Evolutionary conservation across 2,888 invertebrate genomes (phyloP).

Genomic region (Seira sanloemensis): DNA sequence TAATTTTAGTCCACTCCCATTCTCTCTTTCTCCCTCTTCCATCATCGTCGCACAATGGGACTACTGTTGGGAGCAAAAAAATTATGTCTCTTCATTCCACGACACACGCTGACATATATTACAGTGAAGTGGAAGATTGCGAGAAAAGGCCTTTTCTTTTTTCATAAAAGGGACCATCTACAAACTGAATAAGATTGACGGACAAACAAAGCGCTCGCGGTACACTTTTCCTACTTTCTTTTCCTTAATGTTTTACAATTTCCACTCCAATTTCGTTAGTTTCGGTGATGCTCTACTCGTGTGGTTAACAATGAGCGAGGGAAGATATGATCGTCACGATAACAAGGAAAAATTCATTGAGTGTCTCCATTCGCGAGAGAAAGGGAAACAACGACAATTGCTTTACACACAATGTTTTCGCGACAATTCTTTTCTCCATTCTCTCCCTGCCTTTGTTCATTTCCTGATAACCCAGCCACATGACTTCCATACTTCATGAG

Average conservation of each 20-base stretch:
- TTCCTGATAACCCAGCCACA: neutral
- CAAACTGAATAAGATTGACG: slow-evolving; percentile 21
- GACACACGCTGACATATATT: slow-evolving; percentile 15
- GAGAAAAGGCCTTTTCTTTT: neutral
- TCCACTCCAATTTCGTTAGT: slow-evolving; percentile 3
- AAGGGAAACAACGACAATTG: slow-evolving; percentile 5
- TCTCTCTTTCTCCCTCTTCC: neutral
- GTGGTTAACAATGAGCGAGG: neutral
- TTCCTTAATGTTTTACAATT: slow-evolving; percentile 14
- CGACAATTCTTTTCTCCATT: neutral
- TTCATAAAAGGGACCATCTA: neutral
- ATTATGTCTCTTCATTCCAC: neutral
- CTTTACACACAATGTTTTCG: neutral
- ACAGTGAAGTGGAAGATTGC: neutral
- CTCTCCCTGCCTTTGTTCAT: too few species aligned
- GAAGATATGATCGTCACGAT: neutral
- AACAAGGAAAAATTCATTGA: neutral
- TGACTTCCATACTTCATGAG: neutral
- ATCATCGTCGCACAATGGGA: neutral
- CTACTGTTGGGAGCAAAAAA: neutral
- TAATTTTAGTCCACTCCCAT: slow-evolving; percentile 17
- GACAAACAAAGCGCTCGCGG: slow-evolving; percentile 15
- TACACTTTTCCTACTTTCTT: neutral
- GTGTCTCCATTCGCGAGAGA: neutral
- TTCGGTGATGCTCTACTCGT: neutral